Percentiles rank a stretch among this genome's conserved stretches.
Conservation (phyloP, 2,113 vertebrate species). For the Tringa solitaria region DNA sequence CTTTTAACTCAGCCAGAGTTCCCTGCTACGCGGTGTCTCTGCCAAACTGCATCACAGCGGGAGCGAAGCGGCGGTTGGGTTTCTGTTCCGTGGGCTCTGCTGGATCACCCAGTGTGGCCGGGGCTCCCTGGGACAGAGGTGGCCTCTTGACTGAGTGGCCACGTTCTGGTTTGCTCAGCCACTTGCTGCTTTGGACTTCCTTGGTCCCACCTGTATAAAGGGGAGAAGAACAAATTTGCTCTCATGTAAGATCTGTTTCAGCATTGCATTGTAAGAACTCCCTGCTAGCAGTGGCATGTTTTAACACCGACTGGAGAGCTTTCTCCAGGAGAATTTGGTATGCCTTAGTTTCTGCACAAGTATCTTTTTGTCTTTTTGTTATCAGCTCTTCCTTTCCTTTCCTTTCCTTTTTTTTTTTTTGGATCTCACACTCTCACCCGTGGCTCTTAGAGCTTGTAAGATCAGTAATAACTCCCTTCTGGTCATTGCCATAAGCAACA, state of each 20-base stretch:
- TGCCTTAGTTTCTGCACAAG: background rate
- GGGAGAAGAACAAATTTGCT: background rate
- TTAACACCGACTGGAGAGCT: background rate
- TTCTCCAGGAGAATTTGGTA: background rate
- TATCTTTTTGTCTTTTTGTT: background rate
- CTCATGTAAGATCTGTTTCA: background rate
- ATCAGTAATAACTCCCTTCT: background rate
- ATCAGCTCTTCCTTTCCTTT: background rate
- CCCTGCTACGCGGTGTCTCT: accelerated
- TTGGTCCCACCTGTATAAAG: background rate
- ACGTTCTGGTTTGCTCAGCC: background rate
- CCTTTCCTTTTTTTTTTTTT: background rate
- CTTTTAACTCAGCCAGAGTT: background rate
- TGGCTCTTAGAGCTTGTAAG: background rate
- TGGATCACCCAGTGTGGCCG: accelerated
- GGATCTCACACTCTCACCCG: background rate
- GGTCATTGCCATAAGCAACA: background rate
- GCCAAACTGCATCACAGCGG: accelerated
- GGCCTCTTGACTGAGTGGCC: accelerated
- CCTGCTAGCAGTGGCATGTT: accelerated
- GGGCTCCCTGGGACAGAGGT: background rate
- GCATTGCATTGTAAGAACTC: background rate
- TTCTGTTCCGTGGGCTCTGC: background rate
- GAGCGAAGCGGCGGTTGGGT: accelerated
- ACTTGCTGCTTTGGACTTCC: background rate